Evolutionary conservation across 2,888 invertebrate species (phyloP).

Genomic region (Teleogryllus oceanicus): DNA sequence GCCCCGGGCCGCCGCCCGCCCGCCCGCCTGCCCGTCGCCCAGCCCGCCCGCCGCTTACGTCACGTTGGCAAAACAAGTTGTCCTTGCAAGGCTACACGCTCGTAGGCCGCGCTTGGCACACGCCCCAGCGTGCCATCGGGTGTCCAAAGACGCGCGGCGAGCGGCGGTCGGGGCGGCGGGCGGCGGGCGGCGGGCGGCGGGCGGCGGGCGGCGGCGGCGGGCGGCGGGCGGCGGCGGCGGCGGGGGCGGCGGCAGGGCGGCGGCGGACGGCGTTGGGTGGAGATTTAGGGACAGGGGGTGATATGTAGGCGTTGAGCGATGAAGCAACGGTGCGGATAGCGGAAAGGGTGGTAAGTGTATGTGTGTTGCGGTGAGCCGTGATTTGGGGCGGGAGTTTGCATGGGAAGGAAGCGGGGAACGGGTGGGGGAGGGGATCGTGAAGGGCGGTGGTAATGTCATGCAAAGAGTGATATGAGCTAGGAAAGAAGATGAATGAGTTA

Average conservation of each 20-base stretch:
- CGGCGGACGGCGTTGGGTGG: not conserved
- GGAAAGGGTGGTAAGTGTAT: too few relatives aligned
- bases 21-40: not conserved
- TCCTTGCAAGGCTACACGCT: constrained; percentile 2
- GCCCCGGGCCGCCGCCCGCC: not conserved
- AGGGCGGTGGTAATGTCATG: too few relatives aligned
- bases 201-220: not conserved
- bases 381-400: too few relatives aligned
- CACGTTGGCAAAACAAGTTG: not conserved
- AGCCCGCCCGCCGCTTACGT: not conserved
- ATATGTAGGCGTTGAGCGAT: too few relatives aligned
- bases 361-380: too few relatives aligned
- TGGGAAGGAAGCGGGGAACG: too few relatives aligned
- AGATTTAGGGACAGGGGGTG: too few relatives aligned
- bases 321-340: too few relatives aligned
- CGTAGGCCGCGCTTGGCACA: not conserved
- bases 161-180: not conserved
- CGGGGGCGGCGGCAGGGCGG: not conserved
- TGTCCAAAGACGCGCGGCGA: not conserved
- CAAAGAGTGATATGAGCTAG: too few relatives aligned
- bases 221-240: not conserved
- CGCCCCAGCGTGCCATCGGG: constrained; percentile 18
- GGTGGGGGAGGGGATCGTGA: too few relatives aligned
- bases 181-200: not conserved
- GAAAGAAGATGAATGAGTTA: too few relatives aligned